Conservation (phyloP, 2,113 vertebrate genomes). For the Limanda limanda region DNA sequence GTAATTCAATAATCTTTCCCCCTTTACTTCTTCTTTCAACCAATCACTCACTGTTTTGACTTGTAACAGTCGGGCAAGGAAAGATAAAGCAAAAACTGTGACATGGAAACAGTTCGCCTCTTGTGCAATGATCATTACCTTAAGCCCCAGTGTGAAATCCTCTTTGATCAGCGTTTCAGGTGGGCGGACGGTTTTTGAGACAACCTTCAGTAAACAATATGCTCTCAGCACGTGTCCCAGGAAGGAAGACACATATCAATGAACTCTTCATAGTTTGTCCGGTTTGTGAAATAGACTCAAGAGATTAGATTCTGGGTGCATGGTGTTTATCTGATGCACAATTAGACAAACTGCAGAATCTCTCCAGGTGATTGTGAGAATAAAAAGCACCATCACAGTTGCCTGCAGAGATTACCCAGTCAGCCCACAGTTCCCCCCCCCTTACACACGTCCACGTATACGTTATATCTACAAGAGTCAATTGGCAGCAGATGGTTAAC, state of each 20-base stretch:
- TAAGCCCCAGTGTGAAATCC: conserved; percentile 37
- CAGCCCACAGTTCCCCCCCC: conserved; percentile 73
- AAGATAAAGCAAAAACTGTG: conserved; percentile 40
- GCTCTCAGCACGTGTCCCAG: conserved; percentile 5
- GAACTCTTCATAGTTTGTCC: not conserved
- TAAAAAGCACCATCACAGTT: conserved; percentile 89
- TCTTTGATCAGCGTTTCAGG: conserved; percentile 50
- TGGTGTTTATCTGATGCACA: conserved; percentile 1
- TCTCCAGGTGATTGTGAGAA: conserved; percentile 95
- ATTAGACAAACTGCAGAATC: conserved; percentile 89
- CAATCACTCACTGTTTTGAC: conserved; percentile 50
- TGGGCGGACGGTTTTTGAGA: conserved; percentile 23
- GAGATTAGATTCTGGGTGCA: not conserved
- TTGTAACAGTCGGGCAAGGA: conserved; percentile 45
- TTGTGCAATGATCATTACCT: conserved; percentile 50
- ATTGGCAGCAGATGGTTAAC: conserved; percentile 75
- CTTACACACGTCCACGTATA: conserved; percentile 7
- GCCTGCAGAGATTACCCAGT: conserved; percentile 98
- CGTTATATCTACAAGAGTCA: conserved; percentile 54
- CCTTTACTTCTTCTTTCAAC: conserved; percentile 19
- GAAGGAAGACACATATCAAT: not conserved
- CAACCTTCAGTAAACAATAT: conserved; percentile 41
- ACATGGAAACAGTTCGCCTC: conserved; percentile 27
- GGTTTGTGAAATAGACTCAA: not conserved
- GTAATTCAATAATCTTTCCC: conserved; percentile 34